These are phyloP conservation scores for Neotragus moschatus DNA, from an alignment of 2,113 vertebrate species.

Conservation along the genomic window DNA sequence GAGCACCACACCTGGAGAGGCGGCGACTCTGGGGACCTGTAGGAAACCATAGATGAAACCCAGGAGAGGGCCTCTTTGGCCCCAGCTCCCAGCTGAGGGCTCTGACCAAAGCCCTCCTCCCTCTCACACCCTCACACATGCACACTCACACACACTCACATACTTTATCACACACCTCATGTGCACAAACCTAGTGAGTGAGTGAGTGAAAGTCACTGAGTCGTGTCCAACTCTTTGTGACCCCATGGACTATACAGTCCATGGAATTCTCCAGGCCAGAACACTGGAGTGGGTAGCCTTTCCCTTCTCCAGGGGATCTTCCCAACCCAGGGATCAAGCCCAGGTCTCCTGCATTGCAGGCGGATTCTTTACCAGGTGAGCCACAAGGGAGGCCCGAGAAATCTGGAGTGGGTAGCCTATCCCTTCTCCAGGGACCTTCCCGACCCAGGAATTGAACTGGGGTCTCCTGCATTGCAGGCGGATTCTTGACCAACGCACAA, in stretches of 20 bases:
- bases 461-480: not conserved
- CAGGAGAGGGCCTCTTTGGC: not conserved
- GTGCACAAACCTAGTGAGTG: not conserved
- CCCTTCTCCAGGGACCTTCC: not conserved
- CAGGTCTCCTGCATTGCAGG: not conserved
- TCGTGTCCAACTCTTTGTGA: rapidly evolving
- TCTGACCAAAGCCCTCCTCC: not conserved
- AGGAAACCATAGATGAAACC: not conserved
- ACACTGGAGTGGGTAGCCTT: not conserved
- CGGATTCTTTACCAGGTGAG: not conserved
- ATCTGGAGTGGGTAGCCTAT: not conserved
- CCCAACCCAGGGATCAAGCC: not conserved
- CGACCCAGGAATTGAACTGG: not conserved
- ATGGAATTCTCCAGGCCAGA: not conserved
- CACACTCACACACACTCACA: not conserved
- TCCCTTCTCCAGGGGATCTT: not conserved
- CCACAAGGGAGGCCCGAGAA: not conserved
- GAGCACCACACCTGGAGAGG: not conserved
- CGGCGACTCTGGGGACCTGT: not conserved
- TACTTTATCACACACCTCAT: not conserved
- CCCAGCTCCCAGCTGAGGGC: too few relatives aligned
- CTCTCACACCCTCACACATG: not conserved
- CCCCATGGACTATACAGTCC: not conserved
- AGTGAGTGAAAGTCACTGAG: not conserved
- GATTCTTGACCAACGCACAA: not conserved